These are phyloP conservation scores for Spodoptera picta DNA, from an alignment of 2,888 invertebrate species.

Conservation along the genomic window DNA sequence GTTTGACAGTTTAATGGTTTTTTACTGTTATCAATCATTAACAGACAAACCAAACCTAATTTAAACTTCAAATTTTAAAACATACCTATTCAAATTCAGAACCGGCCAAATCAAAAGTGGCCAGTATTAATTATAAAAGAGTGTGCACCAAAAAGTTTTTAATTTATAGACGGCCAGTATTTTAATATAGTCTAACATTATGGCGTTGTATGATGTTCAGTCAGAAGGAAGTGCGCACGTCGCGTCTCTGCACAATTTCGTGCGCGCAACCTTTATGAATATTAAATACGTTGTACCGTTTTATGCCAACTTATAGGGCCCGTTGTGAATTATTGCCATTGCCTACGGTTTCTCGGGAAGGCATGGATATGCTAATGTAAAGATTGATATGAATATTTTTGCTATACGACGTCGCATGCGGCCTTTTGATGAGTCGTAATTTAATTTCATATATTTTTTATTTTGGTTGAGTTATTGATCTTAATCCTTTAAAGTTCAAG, in stretches of 20 bases:
- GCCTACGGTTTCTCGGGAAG: slow-evolving; percentile 40
- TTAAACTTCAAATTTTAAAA: too few relatives aligned
- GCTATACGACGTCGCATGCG: not conserved
- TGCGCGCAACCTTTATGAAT: slow-evolving; percentile 68
- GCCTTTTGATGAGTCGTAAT: too few relatives aligned
- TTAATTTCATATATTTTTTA: too few relatives aligned
- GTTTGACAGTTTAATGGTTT: too few relatives aligned
- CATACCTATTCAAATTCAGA: too few relatives aligned
- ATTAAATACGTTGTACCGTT: slow-evolving; percentile 76
- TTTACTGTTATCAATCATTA: too few relatives aligned
- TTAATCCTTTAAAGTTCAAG: too few relatives aligned
- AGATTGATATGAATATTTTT: slow-evolving; percentile 24
- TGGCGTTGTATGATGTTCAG: slow-evolving; percentile 30
- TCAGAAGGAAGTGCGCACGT: slow-evolving; percentile 69
- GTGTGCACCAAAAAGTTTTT: slow-evolving; percentile 2
- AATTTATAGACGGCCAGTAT: not conserved
- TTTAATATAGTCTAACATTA: slow-evolving; percentile 17
- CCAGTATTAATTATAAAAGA: too few relatives aligned
- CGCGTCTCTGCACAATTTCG: slow-evolving; percentile 69
- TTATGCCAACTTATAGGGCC: slow-evolving; percentile 61
- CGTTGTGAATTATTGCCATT: slow-evolving; percentile 57
- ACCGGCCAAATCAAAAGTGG: too few relatives aligned
- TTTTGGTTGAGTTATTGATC: too few relatives aligned
- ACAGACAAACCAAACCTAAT: too few relatives aligned
- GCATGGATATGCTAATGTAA: slow-evolving; percentile 22